Conservation (phyloP, 2,113 vertebrate species). For the Ictalurus punctatus region DNA sequence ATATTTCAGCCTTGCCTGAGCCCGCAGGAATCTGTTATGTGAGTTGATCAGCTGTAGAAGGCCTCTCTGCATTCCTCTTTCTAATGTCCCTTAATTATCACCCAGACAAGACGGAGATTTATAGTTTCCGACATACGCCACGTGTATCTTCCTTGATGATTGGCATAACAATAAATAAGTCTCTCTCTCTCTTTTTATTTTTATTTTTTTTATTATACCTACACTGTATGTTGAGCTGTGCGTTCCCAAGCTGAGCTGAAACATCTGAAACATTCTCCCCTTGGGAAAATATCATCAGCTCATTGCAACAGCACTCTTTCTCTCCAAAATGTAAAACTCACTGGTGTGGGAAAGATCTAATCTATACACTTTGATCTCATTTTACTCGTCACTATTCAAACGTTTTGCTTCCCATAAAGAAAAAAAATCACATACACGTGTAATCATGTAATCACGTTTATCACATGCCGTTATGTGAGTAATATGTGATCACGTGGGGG, state of each 20-base stretch:
- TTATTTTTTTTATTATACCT: constrained; percentile 32
- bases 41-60: constrained; percentile 49
- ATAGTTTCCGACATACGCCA: constrained; percentile 58
- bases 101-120: constrained; percentile 49
- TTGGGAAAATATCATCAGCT: neutral
- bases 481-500: neutral
- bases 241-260: neutral
- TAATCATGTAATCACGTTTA: neutral
- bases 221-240: constrained; percentile 6
- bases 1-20: constrained; percentile 52
- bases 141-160: constrained; percentile 52
- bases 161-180: constrained; percentile 52
- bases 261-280: neutral
- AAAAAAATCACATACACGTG: neutral
- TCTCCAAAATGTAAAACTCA: neutral
- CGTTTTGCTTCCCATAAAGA: too few relatives aligned
- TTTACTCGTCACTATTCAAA: neutral
- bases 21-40: constrained; percentile 47
- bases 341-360: neutral
- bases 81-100: constrained; percentile 58
- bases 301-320: neutral
- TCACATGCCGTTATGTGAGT: neutral
- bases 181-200: neutral
- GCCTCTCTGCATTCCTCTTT: constrained; percentile 43
- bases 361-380: neutral